Base-by-base conservation (phyloP, 2,797 vertebrate genomes). In the Tarsius wallacei region DNA sequence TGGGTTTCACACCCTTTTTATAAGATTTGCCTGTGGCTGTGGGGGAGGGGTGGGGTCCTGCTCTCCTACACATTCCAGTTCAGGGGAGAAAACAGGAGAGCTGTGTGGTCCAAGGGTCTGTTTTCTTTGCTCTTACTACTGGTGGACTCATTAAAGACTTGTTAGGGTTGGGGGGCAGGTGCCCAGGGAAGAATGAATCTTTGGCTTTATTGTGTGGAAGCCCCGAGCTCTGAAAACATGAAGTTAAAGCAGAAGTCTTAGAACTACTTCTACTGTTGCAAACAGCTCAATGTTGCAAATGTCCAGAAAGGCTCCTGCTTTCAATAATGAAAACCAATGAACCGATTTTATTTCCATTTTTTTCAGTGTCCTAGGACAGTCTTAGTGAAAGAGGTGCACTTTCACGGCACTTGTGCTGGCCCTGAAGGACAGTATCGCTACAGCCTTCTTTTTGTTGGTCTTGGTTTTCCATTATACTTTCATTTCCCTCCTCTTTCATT, bases 1-100 rank as follows among this genome's bases (percentile, higher is more conserved):
- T 98, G 81, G 95, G 84, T 98, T 98, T 98, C 96, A 97, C 84
- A 98, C 98, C 97, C 87, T 98, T 98, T 98, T 98, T 98, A 98
- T 97, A 98, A 98, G 96, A 91, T 83, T 91, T 98, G 97, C 94
- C 96, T 98, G 87, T 94, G 97, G 98, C 91, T 91, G 84, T 93
- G 91, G 76, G 78, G 86, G 89, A 83, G 70, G 91, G 97, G 47
- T 83, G 57, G 91, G 96, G 85, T 96, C 95, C 97, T 91, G 97
- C 73, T 74, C 89, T 89, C 31, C 97, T 97, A 91, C 7, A 81
- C 92, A 97, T 96, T 94, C 91, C 97, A 89, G 74, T 95, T 97
- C 85, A 61, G 59, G 36, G 82, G 42, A 90, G 90, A 96, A 95
- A 95, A 93, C 57, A 91, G 63, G 73, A 96, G 57, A 82, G 59